These are phyloP conservation scores for Pteropus rufus DNA, from an alignment of 2,797 vertebrate genomes.

Conservation along the genomic window DNA sequence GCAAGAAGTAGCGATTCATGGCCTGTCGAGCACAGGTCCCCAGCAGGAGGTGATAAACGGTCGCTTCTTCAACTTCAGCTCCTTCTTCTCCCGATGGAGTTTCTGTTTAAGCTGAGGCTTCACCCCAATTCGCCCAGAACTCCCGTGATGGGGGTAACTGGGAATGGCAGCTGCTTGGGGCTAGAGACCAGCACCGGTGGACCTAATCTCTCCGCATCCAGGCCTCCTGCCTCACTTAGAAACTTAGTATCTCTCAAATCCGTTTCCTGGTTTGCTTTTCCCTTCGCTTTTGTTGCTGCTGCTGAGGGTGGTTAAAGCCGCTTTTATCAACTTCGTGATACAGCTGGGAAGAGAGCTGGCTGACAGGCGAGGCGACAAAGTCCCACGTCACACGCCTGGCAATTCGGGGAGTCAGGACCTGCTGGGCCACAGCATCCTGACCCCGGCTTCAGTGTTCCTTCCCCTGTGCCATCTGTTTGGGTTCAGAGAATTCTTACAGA, in stretches of 20 bases:
- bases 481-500: neutral
- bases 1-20: neutral
- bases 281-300: neutral
- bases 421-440: too few relatives aligned
- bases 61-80: neutral
- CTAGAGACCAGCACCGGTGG: neutral
- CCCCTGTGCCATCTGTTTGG: neutral
- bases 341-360: neutral
- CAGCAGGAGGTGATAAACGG: neutral
- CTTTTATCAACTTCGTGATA: neutral
- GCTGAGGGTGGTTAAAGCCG: neutral
- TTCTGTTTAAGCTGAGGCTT: neutral
- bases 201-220: neutral
- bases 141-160: neutral
- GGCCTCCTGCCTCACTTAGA: neutral
- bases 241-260: neutral
- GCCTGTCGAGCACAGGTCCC: rapidly evolving
- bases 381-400: neutral
- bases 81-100: neutral
- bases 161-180: neutral
- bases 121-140: neutral
- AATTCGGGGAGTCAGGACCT: neutral
- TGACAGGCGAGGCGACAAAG: rapidly evolving
- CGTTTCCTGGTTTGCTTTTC: neutral
- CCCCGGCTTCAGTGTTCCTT: neutral